phyloP scores from a whole-genome alignment of 2,113 vertebrate genomes.

The Morone saxatilis region DNA sequence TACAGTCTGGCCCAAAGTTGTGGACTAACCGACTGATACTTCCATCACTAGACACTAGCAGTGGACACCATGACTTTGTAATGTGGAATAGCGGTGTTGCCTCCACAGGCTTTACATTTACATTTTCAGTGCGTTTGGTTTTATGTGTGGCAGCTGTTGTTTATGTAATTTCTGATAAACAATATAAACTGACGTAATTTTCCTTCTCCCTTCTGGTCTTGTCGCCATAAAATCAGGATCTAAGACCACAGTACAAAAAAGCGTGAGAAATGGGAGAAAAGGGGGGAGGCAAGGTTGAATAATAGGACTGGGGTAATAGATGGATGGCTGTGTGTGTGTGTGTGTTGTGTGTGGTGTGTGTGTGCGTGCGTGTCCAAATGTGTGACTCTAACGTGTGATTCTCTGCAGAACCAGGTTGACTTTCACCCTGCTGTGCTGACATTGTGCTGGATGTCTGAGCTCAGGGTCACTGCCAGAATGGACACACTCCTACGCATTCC shows the following conservation, averaged over 20 bases:
- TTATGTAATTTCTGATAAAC: constrained; percentile 49
- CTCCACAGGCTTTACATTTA: background rate
- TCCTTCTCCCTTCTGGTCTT: constrained; percentile 41
- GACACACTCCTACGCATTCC: constrained; percentile 45
- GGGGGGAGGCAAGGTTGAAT: constrained; percentile 28
- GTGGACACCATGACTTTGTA: background rate
- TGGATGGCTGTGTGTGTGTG: constrained; percentile 25
- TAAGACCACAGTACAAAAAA: constrained; percentile 51
- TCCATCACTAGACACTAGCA: background rate
- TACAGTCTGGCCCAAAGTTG: background rate
- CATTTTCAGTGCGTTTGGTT: constrained; percentile 26
- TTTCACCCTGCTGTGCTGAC: constrained; percentile 8
- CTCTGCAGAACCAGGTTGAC: constrained; percentile 14
- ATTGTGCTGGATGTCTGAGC: constrained; percentile 29
- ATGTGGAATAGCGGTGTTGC: background rate
- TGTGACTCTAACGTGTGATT: constrained; percentile 4
- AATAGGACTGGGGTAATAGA: constrained; percentile 44
- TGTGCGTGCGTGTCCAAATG: constrained; percentile 1
- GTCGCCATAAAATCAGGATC: constrained; percentile 48
- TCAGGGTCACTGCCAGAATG: constrained; percentile 26
- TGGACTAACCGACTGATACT: background rate
- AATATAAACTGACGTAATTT: constrained; percentile 50
- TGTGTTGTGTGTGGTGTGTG: background rate
- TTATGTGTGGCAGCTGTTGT: constrained; percentile 41
- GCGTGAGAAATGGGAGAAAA: constrained; percentile 51